Evolutionary conservation across 2,113 vertebrate genomes (phyloP), one percentile per base, ranked within the genome.

Genomic region (Gobiocypris rarus): DNA sequence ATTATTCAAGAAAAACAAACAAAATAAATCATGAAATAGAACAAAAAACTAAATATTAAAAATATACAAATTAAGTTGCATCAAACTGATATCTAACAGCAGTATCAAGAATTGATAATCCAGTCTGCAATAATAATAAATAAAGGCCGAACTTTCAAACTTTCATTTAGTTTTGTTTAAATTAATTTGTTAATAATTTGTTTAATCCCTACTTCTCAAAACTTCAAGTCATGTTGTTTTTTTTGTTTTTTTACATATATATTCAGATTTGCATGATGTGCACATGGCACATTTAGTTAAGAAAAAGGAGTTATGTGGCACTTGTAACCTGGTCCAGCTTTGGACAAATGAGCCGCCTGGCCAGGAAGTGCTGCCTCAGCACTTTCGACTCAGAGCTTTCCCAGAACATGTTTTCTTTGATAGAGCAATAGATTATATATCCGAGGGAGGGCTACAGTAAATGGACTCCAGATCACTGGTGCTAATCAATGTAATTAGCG

Each of bases 401-500:
- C 85, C 85, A 3, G 45, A 81, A 89, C 88, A 83, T 75, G 88
- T 87, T 90, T 91, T 79, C 82, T 89, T 82, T 86, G 80, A 89
- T 84, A 84, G 87, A 73, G 45, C 3, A 76, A 92, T 91, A 70
- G 90, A 91, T 90, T 90, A 89, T 85, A 82, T 85, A 89, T 56
- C 31, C 84, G 87, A 87, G 86, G 87, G 88, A 48, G 52, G 89
- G 87, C 91, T 91, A 89, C 90, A 88, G 88, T 84, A 86, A 50
- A 87, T 86, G 88, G 83, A 89, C 82, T 83, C 87, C 87, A 83
- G 70, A 84, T 90, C 80, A 78, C 86, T 83, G 81, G 71, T 85
- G 90, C 85, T 92, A 89, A 91, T 91, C 88, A 89, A 88, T 87
- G 84, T 88, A 92, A 90, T 93, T 92, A 93, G 87, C 26, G 17